Evolutionary conservation across 2,888 invertebrate species (phyloP), one percentile per base, ranked within the genome.

Genomic region (Aproaerema taeniolella): DNA sequence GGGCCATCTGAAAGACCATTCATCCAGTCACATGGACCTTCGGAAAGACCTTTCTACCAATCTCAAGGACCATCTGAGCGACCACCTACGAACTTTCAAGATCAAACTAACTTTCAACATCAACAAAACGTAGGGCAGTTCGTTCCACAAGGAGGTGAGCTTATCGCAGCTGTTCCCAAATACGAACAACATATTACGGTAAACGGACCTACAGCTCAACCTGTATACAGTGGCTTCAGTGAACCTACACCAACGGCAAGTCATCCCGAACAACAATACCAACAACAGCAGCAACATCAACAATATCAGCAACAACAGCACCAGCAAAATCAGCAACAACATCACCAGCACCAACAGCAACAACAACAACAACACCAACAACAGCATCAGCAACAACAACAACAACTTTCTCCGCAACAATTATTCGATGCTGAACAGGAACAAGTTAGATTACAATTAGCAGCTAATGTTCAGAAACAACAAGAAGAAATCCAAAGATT

Each of bases 111-210:
- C 41, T 39, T 61, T 20, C 70, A 81, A 39, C 80, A 86, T 50
- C 79, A 82, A 49, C 87, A 88, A 61, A 74, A 81, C 46, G 60
- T 87, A 37, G 74, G 76, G 4, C 81, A 87, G 16, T 72, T 90
- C 43, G 75, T 89, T 13, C 90, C 90, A 25, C 87, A 92, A 1
- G 92, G 90, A 25, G 93, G 93, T 1, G 93, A 95, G 73, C 81
- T 95, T 28, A 89, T 94, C 12, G 91, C 92, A 39, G 91, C 95
- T 11, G 90, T 95, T 42, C 91, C 95, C 4, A 93, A 93, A 77
- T 91, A 90, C 50, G 95, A 95, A 71, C 93, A 94, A 53, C 95
- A 95, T 53, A 89, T 92, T 46, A 89, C 92, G 9, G 85, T 90
- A n/a, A 76, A 80, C 53, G 78, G 73, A 31, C 67, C 80, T 35